Conservation (phyloP, 2,797 vertebrate genomes). For the Sebastolobus alascanus region DNA sequence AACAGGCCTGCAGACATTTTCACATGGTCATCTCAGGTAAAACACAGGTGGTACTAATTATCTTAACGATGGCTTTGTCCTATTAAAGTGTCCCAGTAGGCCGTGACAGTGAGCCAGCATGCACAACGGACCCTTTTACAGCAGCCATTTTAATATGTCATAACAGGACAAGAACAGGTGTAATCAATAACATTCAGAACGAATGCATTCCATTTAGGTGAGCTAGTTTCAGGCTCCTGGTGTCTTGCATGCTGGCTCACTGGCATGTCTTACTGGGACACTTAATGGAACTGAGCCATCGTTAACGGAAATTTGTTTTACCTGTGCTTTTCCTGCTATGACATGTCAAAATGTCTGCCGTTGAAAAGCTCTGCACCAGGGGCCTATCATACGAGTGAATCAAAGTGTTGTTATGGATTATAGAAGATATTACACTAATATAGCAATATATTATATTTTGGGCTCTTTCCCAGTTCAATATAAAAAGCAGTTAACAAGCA, state of each 20-base stretch:
- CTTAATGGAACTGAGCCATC: neutral
- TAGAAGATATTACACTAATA: neutral
- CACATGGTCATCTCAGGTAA: neutral
- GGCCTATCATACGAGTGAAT: neutral
- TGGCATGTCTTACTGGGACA: accelerated
- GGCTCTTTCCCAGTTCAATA: neutral
- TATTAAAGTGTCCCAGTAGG: too few species aligned
- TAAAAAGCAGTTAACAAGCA: neutral
- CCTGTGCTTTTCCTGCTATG: neutral
- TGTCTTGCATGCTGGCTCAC: neutral
- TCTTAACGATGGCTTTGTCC: too few species aligned
- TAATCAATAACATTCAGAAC: neutral
- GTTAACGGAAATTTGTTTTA: neutral
- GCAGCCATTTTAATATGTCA: too few species aligned
- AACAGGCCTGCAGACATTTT: neutral
- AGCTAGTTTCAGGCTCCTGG: neutral
- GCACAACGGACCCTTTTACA: too few species aligned
- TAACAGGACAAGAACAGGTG: neutral
- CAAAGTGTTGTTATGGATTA: neutral
- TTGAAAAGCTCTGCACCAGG: neutral
- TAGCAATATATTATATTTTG: neutral
- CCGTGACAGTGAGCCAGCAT: too few species aligned
- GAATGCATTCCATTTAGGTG: neutral
- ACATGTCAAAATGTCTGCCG: neutral
- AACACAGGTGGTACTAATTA: neutral